Percentiles rank a stretch among this genome's conserved stretches.
Evolutionary conservation across 2,797 vertebrate species (phyloP).

Genomic region (Sphaeramia orbicularis): DNA sequence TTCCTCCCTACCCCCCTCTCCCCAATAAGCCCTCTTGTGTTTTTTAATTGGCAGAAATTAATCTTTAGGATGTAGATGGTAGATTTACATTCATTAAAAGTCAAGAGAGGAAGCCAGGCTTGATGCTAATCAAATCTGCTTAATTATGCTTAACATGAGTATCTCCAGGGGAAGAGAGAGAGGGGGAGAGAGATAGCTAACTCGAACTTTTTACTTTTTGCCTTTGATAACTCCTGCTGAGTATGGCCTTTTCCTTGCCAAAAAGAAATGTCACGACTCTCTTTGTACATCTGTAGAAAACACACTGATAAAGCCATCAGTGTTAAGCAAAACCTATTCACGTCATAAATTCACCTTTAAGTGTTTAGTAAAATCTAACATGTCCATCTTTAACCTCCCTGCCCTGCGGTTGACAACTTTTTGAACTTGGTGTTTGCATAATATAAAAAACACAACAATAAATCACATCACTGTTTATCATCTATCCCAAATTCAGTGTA

Average conservation of each 20-base stretch:
- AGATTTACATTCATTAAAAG: constrained; percentile 99
- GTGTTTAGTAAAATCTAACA: constrained; percentile 61
- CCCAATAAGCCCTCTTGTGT: constrained; percentile 93
- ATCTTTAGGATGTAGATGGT: constrained; percentile 99
- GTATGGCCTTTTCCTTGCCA: constrained; percentile 84
- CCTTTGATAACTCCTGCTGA: constrained; percentile 87
- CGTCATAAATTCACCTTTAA: constrained; percentile 68
- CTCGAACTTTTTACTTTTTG: constrained; percentile 85
- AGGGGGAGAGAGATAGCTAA: constrained; percentile 77
- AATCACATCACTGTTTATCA: constrained; percentile 26
- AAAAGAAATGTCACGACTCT: constrained; percentile 85
- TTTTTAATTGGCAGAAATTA: constrained; percentile 99
- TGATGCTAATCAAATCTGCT: constrained; percentile 99
- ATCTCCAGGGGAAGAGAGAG: constrained; percentile 92
- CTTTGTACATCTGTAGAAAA: constrained; percentile 80
- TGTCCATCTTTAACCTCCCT: constrained; percentile 51
- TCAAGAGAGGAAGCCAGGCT: constrained; percentile 99
- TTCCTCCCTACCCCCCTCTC: constrained; percentile 66
- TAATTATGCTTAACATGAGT: constrained; percentile 99
- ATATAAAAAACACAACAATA: no score
- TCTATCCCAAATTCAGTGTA: constrained; percentile 29
- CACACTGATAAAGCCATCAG: constrained; percentile 76
- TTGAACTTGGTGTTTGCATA: constrained; percentile 12
- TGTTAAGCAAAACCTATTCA: constrained; percentile 67
- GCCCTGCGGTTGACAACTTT: constrained; percentile 36